phyloP scores from a whole-genome alignment of 1,140 invertebrate species.

The Aphis craccivora region DNA sequence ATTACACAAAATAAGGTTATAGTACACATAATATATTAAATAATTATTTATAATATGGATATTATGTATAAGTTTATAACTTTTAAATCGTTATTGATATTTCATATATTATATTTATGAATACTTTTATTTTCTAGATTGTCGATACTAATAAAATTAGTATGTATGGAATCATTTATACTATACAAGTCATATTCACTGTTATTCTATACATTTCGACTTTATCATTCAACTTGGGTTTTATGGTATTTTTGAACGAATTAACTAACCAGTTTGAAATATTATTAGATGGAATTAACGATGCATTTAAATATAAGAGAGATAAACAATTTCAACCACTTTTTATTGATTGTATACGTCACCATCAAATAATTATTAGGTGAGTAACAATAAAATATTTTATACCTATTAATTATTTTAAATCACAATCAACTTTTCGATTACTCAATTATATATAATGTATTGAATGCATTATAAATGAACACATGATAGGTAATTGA shows the following conservation, averaged over 20 bases:
- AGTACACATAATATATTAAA: not conserved
- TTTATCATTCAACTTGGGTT: not conserved
- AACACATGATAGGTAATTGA: not conserved
- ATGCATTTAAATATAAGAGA: constrained; percentile 11
- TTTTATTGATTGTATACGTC: constrained; percentile 31
- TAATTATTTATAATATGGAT: not conserved
- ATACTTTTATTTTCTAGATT: not conserved
- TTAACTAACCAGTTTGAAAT: not conserved
- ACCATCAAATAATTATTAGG: constrained; percentile 43
- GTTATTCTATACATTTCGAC: not conserved
- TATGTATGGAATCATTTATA: not conserved
- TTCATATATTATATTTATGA: not conserved
- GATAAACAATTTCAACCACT: not conserved
- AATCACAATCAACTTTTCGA: too few relatives aligned
- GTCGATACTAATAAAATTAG: not conserved
- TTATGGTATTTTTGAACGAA: not conserved
- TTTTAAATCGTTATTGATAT: not conserved
- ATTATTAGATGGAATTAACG: not conserved
- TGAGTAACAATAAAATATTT: not conserved
- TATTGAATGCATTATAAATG: not conserved
- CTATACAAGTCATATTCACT: not conserved
- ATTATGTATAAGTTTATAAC: not conserved
- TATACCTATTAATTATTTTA: too few relatives aligned
- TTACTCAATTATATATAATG: too few relatives aligned
- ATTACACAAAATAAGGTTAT: not conserved